Conservation (phyloP, 2,797 vertebrate species). For the Hoplostethus atlanticus region DNA sequence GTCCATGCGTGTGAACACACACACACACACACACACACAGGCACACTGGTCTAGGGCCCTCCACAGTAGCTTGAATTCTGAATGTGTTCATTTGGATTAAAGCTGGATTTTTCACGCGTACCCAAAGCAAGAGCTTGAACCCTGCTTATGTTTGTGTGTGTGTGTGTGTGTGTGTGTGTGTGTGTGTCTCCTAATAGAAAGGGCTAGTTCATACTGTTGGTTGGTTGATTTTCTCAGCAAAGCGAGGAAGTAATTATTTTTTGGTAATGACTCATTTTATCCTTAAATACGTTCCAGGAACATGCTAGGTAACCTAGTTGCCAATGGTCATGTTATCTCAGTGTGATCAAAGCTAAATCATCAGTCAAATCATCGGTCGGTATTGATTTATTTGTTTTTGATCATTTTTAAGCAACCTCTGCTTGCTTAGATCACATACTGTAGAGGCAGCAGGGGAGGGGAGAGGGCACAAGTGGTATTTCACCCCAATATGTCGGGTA, state of each 20-base stretch:
- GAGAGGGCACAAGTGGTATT: background rate
- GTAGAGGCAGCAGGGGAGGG: background rate
- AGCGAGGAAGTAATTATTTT: no score
- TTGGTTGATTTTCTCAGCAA: background rate
- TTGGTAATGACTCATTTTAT: background rate
- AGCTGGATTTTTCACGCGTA: slow-evolving; percentile 31
- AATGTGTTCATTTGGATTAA: slow-evolving; percentile 56
- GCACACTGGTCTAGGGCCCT: slow-evolving; percentile 40
- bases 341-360: no score
- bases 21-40: slow-evolving; percentile 29
- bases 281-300: no score
- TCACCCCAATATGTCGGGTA: background rate
- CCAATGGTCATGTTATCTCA: no score
- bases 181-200: slow-evolving; percentile 9
- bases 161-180: no score
- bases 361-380: background rate
- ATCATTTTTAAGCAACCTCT: background rate
- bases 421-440: background rate
- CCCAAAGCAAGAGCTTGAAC: slow-evolving; percentile 29
- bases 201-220: background rate
- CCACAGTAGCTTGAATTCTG: slow-evolving; percentile 29
- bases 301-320: background rate
- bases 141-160: background rate
- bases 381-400: background rate
- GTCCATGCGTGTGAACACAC: background rate